Evolutionary conservation across 2,888 invertebrate genomes (phyloP).

Genomic region (Poecilus cupreus): DNA sequence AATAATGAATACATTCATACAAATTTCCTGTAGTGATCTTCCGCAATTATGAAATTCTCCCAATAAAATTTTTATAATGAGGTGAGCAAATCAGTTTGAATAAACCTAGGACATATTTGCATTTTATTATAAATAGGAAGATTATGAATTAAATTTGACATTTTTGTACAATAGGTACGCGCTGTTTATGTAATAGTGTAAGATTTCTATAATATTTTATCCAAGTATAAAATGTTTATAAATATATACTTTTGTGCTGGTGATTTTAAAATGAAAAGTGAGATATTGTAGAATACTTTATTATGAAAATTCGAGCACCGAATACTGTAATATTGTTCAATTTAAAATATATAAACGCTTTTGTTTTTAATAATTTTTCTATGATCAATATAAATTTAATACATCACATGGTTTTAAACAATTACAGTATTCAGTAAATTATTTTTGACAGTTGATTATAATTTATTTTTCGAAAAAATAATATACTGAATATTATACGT

Average conservation of each 20-base stretch:
- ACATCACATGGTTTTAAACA: not conserved
- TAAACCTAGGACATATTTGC: constrained; percentile 9
- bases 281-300: constrained; percentile 55
- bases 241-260: constrained; percentile 45
- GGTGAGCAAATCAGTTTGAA: not conserved
- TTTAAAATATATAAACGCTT: constrained; percentile 58
- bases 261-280: constrained; percentile 55
- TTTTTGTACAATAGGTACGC: constrained; percentile 58
- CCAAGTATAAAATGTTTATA: constrained; percentile 50
- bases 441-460: not conserved
- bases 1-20: constrained; percentile 3
- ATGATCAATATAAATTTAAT: constrained; percentile 17
- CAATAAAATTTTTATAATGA: not conserved
- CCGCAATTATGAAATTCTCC: constrained; percentile 6
- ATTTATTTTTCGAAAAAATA: not conserved
- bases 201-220: constrained; percentile 58
- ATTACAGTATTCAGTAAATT: constrained; percentile 14
- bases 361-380: constrained; percentile 53
- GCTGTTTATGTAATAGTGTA: constrained; percentile 57
- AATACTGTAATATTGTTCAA: constrained; percentile 58
- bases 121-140: constrained; percentile 39
- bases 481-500: constrained; percentile 14
- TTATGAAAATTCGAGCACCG: constrained; percentile 57
- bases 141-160: constrained; percentile 53
- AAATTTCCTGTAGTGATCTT: constrained; percentile 33